These are phyloP conservation scores for Prunella strophiata DNA, from an alignment of 2,797 vertebrate genomes.

Conservation along the genomic window DNA sequence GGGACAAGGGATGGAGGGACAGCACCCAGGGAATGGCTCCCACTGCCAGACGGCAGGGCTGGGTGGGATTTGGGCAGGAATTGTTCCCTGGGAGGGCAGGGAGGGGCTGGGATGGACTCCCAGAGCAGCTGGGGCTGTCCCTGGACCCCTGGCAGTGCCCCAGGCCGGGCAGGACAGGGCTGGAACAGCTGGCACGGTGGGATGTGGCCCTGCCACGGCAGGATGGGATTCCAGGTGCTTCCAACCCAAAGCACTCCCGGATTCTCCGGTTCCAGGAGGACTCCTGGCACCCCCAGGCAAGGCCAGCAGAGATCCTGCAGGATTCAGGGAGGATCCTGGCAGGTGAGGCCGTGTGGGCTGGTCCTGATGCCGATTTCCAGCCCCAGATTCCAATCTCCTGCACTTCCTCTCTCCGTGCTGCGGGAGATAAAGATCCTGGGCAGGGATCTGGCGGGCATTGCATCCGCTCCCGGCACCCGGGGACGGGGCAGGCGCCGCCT, in stretches of 20 bases:
- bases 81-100: neutral
- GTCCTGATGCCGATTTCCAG: neutral
- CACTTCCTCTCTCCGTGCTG: neutral
- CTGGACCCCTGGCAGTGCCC: neutral
- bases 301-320: neutral
- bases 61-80: neutral
- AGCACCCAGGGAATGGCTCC: neutral
- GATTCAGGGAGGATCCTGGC: neutral
- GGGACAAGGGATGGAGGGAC: neutral
- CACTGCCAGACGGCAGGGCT: rapidly evolving
- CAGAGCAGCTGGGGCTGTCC: neutral
- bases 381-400: neutral
- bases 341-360: neutral
- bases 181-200: neutral
- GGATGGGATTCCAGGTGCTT: rapidly evolving
- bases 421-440: slow-evolving; percentile 43
- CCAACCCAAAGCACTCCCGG: neutral
- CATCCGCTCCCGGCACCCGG: neutral
- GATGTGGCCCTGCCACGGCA: neutral
- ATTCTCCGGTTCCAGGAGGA: neutral
- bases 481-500: neutral
- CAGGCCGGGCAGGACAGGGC: neutral
- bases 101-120: neutral
- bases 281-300: neutral
- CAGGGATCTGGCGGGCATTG: neutral